Evolutionary conservation across 2,113 vertebrate species (phyloP).

Genomic region (Sturnira hondurensis): DNA sequence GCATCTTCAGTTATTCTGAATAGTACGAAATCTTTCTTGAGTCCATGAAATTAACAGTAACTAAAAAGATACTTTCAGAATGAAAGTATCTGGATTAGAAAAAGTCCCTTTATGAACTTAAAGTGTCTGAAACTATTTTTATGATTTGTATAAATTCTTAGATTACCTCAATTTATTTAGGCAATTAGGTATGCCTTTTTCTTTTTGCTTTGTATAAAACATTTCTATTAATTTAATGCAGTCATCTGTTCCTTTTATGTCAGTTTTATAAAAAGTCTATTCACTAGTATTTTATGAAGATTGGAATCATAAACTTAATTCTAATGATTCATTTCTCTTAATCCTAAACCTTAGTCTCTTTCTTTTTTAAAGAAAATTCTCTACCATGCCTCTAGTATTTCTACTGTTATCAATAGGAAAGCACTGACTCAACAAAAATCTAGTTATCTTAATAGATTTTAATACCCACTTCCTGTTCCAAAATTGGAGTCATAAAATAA

Average conservation of each 20-base stretch:
- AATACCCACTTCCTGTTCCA: background rate
- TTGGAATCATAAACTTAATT: background rate
- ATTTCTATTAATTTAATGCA: slow-evolving; percentile 24
- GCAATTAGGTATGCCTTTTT: background rate
- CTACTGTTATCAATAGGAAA: background rate
- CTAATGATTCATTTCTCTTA: background rate
- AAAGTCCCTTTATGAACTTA: background rate
- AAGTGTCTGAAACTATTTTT: background rate
- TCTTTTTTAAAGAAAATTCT: slow-evolving; percentile 24
- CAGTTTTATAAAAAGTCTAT: slow-evolving; percentile 11
- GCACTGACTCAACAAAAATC: background rate
- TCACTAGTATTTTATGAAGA: slow-evolving; percentile 27
- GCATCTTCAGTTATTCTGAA: background rate
- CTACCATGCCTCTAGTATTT: background rate
- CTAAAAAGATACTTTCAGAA: background rate
- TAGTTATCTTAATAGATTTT: background rate
- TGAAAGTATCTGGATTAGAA: background rate
- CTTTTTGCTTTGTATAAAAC: slow-evolving; percentile 13
- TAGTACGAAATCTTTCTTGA: background rate
- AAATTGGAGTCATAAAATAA: slow-evolving; percentile 27
- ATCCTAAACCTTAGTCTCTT: background rate
- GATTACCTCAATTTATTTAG: background rate
- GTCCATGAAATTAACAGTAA: background rate
- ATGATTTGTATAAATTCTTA: slow-evolving; percentile 24
- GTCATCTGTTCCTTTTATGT: background rate